phyloP scores from a whole-genome alignment of 2,797 vertebrate species.

The Protosalanx chinensis region DNA sequence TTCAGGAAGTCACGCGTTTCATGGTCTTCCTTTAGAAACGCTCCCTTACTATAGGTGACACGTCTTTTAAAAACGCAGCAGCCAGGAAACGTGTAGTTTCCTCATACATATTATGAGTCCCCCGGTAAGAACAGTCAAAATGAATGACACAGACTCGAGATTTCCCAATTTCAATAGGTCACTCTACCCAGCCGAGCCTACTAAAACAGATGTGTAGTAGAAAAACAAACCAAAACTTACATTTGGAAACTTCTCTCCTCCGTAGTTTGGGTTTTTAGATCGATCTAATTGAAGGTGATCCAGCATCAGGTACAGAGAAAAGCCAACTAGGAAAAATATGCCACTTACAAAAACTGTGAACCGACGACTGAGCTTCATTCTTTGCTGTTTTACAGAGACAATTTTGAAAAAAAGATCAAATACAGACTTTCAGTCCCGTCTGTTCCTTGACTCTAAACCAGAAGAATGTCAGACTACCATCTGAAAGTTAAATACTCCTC shows the following conservation, averaged over 20 bases:
- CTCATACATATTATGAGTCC: no score
- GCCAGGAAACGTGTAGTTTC: no score
- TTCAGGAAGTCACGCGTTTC: no score
- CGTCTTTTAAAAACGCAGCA: no score
- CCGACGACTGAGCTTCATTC: conserved; percentile 83
- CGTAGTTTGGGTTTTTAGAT: conserved; percentile 67
- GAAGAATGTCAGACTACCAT: conserved; percentile 12
- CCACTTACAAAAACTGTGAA: conserved; percentile 81
- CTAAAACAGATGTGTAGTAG: not conserved
- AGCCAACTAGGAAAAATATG: conserved; percentile 83
- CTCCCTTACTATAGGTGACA: no score
- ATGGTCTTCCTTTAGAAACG: no score
- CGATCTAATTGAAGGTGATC: conserved; percentile 81
- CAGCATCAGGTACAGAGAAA: conserved; percentile 87
- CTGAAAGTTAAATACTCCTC: conserved; percentile 15
- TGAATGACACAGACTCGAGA: no score
- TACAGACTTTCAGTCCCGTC: not conserved
- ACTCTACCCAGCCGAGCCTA: not conserved
- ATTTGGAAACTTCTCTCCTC: conserved; percentile 63
- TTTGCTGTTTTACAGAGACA: conserved; percentile 12
- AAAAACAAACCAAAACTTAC: conserved; percentile 20
- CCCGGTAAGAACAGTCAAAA: no score
- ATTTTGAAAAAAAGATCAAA: not conserved
- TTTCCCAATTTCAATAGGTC: no score
- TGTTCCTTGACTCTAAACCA: conserved; percentile 19